Evolutionary conservation across 1,140 invertebrate genomes (phyloP).

Genomic region (Polypedilum vanderplanki): DNA sequence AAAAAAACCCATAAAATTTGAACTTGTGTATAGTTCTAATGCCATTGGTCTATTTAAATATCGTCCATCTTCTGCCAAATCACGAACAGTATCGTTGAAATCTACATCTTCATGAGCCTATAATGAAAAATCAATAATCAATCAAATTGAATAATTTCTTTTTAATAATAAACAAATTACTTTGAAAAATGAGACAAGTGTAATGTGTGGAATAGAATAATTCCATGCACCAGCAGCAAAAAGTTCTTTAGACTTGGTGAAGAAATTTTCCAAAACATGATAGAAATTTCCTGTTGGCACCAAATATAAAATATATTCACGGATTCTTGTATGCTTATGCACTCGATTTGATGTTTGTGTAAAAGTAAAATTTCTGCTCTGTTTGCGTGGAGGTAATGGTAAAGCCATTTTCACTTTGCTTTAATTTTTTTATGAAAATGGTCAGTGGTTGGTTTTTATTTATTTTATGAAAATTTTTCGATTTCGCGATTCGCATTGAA

Average conservation of each 20-base stretch:
- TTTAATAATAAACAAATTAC: slow-evolving; percentile 45
- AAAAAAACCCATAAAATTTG: slow-evolving; percentile 83
- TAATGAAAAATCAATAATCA: background rate
- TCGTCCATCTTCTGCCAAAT: slow-evolving; percentile 55
- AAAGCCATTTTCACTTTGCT: background rate
- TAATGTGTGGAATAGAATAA: slow-evolving; percentile 82
- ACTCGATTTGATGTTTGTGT: background rate
- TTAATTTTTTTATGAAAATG: background rate
- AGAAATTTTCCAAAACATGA: slow-evolving; percentile 66
- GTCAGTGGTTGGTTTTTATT: too few relatives aligned
- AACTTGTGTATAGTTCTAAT: slow-evolving; percentile 72
- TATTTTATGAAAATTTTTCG: too few relatives aligned
- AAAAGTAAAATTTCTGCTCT: slow-evolving; percentile 8
- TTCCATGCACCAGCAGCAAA: slow-evolving; percentile 83
- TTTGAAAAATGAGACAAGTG: slow-evolving; percentile 81
- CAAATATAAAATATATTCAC: slow-evolving; percentile 21
- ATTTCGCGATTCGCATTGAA: too few relatives aligned
- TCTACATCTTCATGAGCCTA: slow-evolving; percentile 11
- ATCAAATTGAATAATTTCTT: background rate
- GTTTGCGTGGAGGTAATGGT: background rate
- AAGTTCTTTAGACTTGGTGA: slow-evolving; percentile 64
- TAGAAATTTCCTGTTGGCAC: slow-evolving; percentile 37
- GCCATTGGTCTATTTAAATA: slow-evolving; percentile 54
- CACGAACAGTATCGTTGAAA: slow-evolving; percentile 53
- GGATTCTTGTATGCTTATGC: background rate